These are phyloP conservation scores for Drosophila santomea DNA, from an alignment of 1,140 invertebrate genomes.

Conservation along the genomic window DNA sequence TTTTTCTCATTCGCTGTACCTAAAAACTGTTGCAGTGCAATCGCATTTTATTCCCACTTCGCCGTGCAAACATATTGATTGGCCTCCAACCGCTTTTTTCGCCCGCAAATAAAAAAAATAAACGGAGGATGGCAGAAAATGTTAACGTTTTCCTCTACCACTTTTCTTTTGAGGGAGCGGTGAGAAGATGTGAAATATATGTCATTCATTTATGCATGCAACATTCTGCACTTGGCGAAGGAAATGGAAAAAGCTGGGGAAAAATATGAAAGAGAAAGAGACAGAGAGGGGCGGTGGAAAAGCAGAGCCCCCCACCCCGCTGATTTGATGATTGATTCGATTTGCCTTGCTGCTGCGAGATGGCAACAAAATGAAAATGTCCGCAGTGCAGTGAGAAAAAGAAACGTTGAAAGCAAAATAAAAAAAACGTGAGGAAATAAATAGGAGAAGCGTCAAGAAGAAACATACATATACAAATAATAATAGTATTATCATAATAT, in stretches of 20 bases:
- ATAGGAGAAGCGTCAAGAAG: neutral
- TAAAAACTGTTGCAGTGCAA: constrained; percentile 29
- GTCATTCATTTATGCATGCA: constrained; percentile 52
- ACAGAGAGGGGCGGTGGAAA: neutral
- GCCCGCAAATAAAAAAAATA: constrained; percentile 1
- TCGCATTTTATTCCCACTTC: neutral
- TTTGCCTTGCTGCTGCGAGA: constrained; percentile 30
- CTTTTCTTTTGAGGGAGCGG: constrained; percentile 13
- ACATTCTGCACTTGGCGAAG: constrained; percentile 34
- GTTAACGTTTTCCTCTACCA: constrained; percentile 18
- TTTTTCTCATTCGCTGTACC: neutral
- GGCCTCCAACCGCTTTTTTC: constrained; percentile 29
- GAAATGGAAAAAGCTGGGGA: neutral
- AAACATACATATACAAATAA: neutral
- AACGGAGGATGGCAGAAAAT: neutral
- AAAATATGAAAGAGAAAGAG: too few species aligned
- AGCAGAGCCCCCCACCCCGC: constrained; percentile 10
- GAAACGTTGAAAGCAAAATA: neutral
- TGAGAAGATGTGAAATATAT: constrained; percentile 39
- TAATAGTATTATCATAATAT: neutral
- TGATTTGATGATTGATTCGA: constrained; percentile 53
- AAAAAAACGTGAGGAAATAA: neutral
- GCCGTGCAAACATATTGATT: constrained; percentile 37
- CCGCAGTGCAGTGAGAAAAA: constrained; percentile 35
- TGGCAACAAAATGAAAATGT: constrained; percentile 41